Percentiles rank a stretch among this genome's conserved stretches.
These are phyloP conservation scores for Corapipo altera DNA, from an alignment of 2,113 vertebrate genomes.

Conservation along the genomic window DNA sequence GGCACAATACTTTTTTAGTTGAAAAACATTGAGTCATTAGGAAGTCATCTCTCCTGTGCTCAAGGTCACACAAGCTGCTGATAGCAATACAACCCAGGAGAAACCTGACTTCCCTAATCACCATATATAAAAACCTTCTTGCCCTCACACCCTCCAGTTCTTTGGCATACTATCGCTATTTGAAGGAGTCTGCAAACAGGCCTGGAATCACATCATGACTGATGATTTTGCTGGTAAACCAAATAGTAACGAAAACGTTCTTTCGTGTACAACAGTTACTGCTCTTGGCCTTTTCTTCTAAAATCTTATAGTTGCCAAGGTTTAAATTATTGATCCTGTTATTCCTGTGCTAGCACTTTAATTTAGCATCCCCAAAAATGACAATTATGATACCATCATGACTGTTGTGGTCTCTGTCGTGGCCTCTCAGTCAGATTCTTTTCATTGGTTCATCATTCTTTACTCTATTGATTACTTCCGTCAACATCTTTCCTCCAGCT, in stretches of 20 bases:
- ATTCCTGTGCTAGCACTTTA: slow-evolving; percentile 55
- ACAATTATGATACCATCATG: slow-evolving; percentile 64
- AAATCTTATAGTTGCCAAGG: neutral
- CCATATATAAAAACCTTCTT: neutral
- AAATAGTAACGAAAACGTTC: neutral
- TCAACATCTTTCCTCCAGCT: slow-evolving; percentile 78
- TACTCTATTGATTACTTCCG: slow-evolving; percentile 86
- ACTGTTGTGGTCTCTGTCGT: slow-evolving; percentile 63
- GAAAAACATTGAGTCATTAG: neutral
- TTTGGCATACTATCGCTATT: neutral
- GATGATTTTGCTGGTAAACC: neutral
- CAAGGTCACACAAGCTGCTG: neutral
- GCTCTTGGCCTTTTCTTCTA: neutral
- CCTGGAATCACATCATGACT: neutral
- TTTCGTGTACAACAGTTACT: neutral
- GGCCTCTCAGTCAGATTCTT: slow-evolving; percentile 73
- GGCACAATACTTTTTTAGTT: neutral
- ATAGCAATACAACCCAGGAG: neutral
- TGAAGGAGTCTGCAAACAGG: neutral
- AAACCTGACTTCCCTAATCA: neutral
- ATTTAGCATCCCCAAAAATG: neutral
- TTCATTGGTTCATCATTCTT: slow-evolving; percentile 90
- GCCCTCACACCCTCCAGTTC: rapidly evolving
- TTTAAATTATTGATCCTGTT: slow-evolving; percentile 59
- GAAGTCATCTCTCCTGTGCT: neutral